These are phyloP conservation scores for Listrodromus nycthemerus DNA, from an alignment of 2,888 invertebrate genomes.

Conservation along the genomic window DNA sequence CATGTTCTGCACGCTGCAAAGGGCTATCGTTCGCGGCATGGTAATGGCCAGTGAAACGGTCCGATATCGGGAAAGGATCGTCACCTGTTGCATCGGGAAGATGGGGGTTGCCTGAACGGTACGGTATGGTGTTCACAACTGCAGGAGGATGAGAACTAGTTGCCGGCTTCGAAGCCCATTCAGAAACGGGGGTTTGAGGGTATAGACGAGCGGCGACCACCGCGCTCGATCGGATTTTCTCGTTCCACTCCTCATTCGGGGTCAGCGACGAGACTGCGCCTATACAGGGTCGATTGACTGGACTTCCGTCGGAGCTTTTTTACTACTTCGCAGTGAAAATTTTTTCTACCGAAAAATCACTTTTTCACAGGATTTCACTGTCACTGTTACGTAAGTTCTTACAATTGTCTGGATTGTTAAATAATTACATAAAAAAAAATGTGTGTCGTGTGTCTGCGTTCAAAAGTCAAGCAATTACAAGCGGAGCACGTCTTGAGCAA, in stretches of 20 bases:
- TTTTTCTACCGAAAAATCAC: neutral
- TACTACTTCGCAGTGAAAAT: too few species aligned
- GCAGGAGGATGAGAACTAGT: slow-evolving; percentile 76
- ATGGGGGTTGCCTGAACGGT: slow-evolving; percentile 79
- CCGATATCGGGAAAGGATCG: slow-evolving; percentile 84
- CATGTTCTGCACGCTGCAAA: slow-evolving; percentile 41
- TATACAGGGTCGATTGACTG: slow-evolving; percentile 50
- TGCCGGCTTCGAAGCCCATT: slow-evolving; percentile 81
- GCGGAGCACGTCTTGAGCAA: neutral
- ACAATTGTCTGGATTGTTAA: neutral
- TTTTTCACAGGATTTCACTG: neutral
- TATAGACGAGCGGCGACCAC: slow-evolving; percentile 79
- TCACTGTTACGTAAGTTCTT: neutral
- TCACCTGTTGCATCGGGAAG: slow-evolving; percentile 83
- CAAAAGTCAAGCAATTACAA: neutral
- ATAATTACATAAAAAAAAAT: neutral
- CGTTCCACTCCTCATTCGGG: slow-evolving; percentile 43
- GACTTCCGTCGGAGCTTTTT: slow-evolving; percentile 59
- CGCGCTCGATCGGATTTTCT: slow-evolving; percentile 61
- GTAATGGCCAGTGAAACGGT: slow-evolving; percentile 72
- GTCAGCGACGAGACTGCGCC: slow-evolving; percentile 59
- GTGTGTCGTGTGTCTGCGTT: neutral
- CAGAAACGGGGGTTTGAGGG: slow-evolving; percentile 81
- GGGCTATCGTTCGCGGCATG: slow-evolving; percentile 65
- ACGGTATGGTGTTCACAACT: slow-evolving; percentile 56